Evolutionary conservation across 2,797 vertebrate species (phyloP).

Genomic region (Gorsachius magnificus): DNA sequence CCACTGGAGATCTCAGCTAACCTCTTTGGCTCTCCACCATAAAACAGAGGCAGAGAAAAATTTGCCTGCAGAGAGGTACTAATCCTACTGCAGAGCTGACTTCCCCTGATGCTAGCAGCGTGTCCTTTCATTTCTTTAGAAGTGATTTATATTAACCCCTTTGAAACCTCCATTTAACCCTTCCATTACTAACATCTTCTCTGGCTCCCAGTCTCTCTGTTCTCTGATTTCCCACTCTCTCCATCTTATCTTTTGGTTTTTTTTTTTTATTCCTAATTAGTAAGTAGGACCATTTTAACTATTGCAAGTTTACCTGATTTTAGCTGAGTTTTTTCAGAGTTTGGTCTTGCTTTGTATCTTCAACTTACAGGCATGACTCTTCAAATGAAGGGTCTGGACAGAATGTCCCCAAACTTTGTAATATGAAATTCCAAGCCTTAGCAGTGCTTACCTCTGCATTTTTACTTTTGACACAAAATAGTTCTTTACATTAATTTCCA

Average conservation of each 20-base stretch:
- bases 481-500: background rate
- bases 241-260: fast-evolving
- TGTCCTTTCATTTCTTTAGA: background rate
- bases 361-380: background rate
- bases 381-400: background rate
- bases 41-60: background rate
- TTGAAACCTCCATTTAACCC: background rate
- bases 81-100: background rate
- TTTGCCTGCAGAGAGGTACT: background rate
- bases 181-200: background rate
- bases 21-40: background rate
- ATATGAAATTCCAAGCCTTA: background rate
- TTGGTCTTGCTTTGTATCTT: background rate
- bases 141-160: background rate
- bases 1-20: background rate
- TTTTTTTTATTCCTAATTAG: background rate
- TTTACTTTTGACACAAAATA: background rate
- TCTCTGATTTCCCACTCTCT: background rate
- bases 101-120: background rate
- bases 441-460: background rate
- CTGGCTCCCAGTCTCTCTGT: background rate
- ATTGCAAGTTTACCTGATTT: background rate
- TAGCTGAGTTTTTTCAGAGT: background rate
- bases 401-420: background rate
- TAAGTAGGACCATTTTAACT: background rate